Percentiles rank a stretch among this genome's conserved stretches.
Conservation (phyloP, 2,888 invertebrate species). For the Chloroclystis v-ata region DNA sequence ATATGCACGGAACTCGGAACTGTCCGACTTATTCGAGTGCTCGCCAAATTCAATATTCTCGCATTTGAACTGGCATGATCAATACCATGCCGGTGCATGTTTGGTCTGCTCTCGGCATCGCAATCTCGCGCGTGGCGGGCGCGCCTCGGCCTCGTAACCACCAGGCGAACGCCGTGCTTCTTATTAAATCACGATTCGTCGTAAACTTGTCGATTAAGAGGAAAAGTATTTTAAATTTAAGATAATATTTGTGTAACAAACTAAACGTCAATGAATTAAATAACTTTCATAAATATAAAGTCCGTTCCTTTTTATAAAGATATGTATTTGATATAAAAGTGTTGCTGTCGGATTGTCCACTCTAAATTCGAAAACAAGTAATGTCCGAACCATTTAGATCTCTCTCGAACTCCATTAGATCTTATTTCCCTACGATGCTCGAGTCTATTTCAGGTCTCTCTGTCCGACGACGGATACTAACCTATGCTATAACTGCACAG, state of each 20-base stretch:
- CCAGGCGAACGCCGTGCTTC: conserved; percentile 23
- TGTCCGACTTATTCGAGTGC: background rate
- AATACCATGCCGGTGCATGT: conserved; percentile 33
- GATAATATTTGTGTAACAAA: conserved; percentile 40
- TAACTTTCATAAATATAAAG: conserved; percentile 39
- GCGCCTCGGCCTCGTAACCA: background rate
- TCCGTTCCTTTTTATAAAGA: conserved; percentile 56
- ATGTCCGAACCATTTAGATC: conserved; percentile 52
- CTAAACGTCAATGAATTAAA: conserved; percentile 42
- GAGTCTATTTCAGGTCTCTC: conserved; percentile 36
- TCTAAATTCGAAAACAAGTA: conserved; percentile 43
- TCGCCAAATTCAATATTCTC: conserved; percentile 2
- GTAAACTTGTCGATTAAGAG: conserved; percentile 42
- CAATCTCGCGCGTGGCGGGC: background rate
- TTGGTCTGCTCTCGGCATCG: conserved; percentile 19
- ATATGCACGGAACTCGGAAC: too few species aligned
- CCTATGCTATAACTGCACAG: conserved; percentile 48
- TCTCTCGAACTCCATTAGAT: conserved; percentile 41
- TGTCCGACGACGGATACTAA: conserved; percentile 34
- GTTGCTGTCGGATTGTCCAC: conserved; percentile 62
- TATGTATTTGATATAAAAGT: conserved; percentile 40
- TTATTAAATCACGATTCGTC: conserved; percentile 24
- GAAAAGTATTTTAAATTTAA: conserved; percentile 43
- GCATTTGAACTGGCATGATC: conserved; percentile 17
- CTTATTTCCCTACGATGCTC: conserved; percentile 32